Base-by-base conservation (phyloP, 2,888 invertebrate genomes). In the Synergus laeviventris region DNA sequence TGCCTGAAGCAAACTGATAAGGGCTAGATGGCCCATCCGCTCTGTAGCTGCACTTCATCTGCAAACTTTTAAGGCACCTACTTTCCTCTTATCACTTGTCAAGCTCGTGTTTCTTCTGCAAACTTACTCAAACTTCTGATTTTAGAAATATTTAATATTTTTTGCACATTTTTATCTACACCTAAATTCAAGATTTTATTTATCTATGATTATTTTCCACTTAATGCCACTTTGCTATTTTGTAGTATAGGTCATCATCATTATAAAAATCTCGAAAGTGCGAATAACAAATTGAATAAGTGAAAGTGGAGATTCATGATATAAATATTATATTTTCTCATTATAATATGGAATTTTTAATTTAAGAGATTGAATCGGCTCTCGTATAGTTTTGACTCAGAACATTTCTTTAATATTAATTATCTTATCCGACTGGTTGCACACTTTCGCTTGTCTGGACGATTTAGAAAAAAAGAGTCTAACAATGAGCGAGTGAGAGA, bases 241-340 rank as follows among this genome's bases (percentile, higher is more conserved):
- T 18, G 18, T 18, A 54, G 18, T 18, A 9, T n/a, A n/a, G 18
- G 18, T 54, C 54, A 18, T 18, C 3, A 18, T 9, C n/a, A 3
- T 11, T 11, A 54, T 18, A 18, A 18, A 54, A 11, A 18, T n/a
- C 49, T 54, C 12, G 24, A 66, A 66, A n/a, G 24, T 31, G 24
- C 9, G 31, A 16, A 70, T 70, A 54, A 54, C 49, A 70, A 70
- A 70, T 70, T 70, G 36, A 49, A 49, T 70, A 49, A 24, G 70
- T 70, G 70, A 70, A 70, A 70, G 70, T 70, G 49, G 49, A 2
- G 18, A 31, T 64, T 64, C 38, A 14, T 42, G 9, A 45, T 24
- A 24, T 45, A 45, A 66, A 45, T 42, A 66, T 64, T 21, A 9
- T 1, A 31, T 70, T 45, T n/a, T n/a, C n/a, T 70, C n/a, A 70